Evolutionary conservation across 2,113 vertebrate genomes (phyloP).

Genomic region (Pteropus alecto): DNA sequence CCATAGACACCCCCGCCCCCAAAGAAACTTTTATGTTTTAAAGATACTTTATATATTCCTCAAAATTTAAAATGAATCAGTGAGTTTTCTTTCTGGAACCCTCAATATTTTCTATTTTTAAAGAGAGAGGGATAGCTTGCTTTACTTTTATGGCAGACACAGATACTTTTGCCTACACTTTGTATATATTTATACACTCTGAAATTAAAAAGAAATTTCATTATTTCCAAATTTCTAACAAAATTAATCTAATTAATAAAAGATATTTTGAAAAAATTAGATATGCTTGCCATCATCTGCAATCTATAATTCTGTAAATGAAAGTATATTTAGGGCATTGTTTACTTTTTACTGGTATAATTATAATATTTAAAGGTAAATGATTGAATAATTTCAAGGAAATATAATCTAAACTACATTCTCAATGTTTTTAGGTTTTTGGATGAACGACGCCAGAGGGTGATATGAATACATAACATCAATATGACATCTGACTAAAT

Average conservation of each 20-base stretch:
- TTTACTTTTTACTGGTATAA: background rate
- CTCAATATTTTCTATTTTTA: background rate
- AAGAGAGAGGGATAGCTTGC: background rate
- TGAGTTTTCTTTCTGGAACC: background rate
- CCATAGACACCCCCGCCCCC: background rate
- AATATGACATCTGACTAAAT: background rate
- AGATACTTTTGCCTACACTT: background rate
- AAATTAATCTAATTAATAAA: background rate
- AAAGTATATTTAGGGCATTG: background rate
- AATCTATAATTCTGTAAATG: too few relatives aligned
- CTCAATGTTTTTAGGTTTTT: background rate
- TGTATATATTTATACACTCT: background rate
- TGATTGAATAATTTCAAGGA: background rate
- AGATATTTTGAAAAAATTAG: background rate
- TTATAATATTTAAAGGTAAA: background rate
- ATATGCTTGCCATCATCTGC: rapidly evolving
- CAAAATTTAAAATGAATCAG: background rate
- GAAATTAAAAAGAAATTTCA: background rate
- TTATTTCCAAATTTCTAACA: background rate
- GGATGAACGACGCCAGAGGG: background rate
- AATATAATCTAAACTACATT: background rate
- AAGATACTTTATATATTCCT: background rate
- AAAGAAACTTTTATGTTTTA: background rate
- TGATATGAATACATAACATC: background rate
- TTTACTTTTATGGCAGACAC: background rate